phyloP scores from a whole-genome alignment of 2,797 vertebrate species.

The Halcyon leucocephala region DNA sequence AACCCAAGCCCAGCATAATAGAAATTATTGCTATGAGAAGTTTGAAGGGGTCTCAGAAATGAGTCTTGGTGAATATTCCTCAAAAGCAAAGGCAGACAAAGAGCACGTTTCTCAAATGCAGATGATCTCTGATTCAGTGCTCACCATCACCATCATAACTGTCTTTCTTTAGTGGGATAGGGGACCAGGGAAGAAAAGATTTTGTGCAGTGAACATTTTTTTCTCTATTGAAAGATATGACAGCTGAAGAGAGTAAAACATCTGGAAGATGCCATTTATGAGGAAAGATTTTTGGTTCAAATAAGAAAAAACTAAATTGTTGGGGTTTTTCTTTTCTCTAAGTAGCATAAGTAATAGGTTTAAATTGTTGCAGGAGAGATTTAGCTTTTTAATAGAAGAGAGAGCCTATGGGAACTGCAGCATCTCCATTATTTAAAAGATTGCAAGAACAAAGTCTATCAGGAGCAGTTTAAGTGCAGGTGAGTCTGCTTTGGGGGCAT shows the following conservation, averaged over 20 bases:
- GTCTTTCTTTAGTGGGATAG: not conserved
- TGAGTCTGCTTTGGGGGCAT: not conserved
- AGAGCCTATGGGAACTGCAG: not conserved
- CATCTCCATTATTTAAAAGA: not conserved
- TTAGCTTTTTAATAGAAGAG: not conserved
- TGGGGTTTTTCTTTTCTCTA: fast-evolving
- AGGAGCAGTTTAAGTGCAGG: not conserved
- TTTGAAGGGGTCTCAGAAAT: not conserved
- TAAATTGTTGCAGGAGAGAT: not conserved
- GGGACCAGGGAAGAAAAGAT: not conserved
- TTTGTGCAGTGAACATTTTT: not conserved
- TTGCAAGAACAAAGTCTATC: not conserved
- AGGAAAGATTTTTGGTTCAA: not conserved
- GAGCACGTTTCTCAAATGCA: not conserved
- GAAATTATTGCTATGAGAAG: not conserved
- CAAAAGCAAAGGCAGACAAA: not conserved
- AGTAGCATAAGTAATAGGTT: not conserved
- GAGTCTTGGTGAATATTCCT: not conserved
- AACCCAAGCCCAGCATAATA: not conserved
- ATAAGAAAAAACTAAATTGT: not conserved
- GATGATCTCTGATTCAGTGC: not conserved
- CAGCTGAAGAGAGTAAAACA: not conserved
- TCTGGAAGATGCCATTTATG: not conserved
- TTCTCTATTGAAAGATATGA: not conserved
- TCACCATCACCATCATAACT: not conserved